Conservation (phyloP, 2,797 vertebrate species). For the Anguilla obscura region DNA sequence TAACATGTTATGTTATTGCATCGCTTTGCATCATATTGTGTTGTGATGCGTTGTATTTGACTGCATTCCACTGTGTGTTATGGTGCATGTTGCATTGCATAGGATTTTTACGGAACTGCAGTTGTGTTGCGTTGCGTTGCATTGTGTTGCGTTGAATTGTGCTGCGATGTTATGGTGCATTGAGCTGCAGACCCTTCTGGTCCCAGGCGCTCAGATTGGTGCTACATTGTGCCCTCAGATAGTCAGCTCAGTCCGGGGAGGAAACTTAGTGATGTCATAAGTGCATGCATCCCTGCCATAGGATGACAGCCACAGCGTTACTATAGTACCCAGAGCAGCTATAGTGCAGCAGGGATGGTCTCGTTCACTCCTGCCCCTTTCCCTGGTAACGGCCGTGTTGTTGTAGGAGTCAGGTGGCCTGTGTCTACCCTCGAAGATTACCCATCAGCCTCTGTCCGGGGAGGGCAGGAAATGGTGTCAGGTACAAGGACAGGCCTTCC, state of each 20-base stretch:
- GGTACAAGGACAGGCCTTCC: constrained; percentile 42
- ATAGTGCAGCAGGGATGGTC: too few species aligned
- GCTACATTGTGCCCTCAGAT: neutral
- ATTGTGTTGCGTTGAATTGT: neutral
- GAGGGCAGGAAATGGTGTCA: neutral
- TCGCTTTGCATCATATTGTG: too few species aligned
- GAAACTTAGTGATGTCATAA: too few species aligned
- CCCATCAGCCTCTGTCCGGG: neutral
- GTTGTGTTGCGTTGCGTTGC: neutral
- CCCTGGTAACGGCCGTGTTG: neutral
- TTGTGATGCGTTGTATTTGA: too few species aligned
- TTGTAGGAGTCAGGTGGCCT: neutral
- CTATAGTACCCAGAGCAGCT: too few species aligned
- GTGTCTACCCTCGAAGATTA: neutral
- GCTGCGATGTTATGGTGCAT: neutral
- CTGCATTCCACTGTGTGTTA: too few species aligned
- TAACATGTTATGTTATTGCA: neutral
- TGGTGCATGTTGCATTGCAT: too few species aligned
- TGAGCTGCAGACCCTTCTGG: neutral
- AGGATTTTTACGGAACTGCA: neutral
- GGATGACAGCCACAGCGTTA: too few species aligned
- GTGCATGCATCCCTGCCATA: too few species aligned
- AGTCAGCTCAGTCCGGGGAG: neutral
- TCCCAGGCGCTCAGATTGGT: too few species aligned
- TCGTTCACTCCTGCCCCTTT: neutral